Evolutionary conservation across 2,888 invertebrate species (phyloP), one percentile per base, ranked within the genome.

Genomic region (Lepeophtheirus nordmannii): DNA sequence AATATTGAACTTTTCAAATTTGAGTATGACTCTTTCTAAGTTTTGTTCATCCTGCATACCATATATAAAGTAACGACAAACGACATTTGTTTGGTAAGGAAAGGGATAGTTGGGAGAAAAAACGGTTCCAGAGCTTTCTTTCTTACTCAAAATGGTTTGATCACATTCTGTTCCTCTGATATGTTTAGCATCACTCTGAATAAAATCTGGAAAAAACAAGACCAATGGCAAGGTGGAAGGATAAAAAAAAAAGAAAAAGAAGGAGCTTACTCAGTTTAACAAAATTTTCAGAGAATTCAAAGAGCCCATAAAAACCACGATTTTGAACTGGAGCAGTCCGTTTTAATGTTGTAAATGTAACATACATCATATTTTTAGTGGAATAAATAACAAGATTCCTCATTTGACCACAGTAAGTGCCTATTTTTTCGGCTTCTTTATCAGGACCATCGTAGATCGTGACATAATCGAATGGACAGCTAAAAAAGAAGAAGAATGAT

Each of bases 401-500:
- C 78, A 93, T 92, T 78, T 92, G 92, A 71, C 94, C 94, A 80
- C 96, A 96, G 80, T 94, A 94, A 71, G 90, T 92, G 74, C 92
- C 93, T 77, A 96, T 92, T 74, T 89, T 83, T 69, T 91, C 88
- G 71, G 89, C 86, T 71, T 85, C 81, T 77, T 86, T 87, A 77
- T 89, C 86, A 70, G 85, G 82, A 71, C 97, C 97, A 80, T 98
- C 97, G 80, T 89, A 92, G 71, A 98, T 86, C 78, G 90, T 90
- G 73, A 98, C 88, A 80, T 86, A 92, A 81, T 98, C 97, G 81
- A 94, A 94, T 69, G 97, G 97, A 80, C 97, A 98, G 78, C 97
- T 97, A 78, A 38, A 78, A 78, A 69, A 67, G 65, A n/a, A n/a
- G n/a, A n/a, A n/a, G 68, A 37, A 67, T n/a, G n/a, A n/a, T n/a